These are phyloP conservation scores for Crypturellus tataupa DNA, from an alignment of 2,797 vertebrate genomes.

Conservation along the genomic window DNA sequence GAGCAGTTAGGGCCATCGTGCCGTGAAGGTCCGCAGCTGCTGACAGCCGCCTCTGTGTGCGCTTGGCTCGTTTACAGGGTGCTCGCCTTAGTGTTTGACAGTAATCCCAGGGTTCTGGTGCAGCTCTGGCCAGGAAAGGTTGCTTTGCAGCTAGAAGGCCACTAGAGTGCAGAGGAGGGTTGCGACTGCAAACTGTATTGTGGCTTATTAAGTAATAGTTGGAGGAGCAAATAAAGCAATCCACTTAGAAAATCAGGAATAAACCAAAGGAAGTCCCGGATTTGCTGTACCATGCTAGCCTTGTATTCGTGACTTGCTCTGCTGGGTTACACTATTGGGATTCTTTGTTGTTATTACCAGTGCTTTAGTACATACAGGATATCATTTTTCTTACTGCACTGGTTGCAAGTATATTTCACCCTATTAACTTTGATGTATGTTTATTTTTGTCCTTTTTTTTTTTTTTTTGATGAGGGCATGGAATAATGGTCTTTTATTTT, in stretches of 20 bases:
- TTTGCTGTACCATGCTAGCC: background rate
- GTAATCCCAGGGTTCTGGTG: background rate
- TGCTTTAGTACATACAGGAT: background rate
- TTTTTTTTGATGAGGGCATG: background rate
- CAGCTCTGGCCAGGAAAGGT: background rate
- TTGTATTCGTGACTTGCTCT: background rate
- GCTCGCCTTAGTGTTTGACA: background rate
- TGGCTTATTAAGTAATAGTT: background rate
- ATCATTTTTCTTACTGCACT: background rate
- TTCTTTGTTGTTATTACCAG: background rate
- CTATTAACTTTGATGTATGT: background rate
- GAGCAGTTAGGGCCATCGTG: background rate
- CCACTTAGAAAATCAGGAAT: background rate
- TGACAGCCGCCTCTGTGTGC: background rate
- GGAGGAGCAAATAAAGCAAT: background rate
- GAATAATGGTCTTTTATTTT: background rate
- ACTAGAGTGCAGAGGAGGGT: slow-evolving; percentile 58
- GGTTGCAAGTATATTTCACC: background rate
- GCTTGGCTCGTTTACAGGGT: background rate
- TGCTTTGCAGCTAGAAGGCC: slow-evolving; percentile 22
- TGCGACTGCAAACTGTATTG: background rate
- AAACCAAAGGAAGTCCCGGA: background rate
- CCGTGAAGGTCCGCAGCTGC: background rate
- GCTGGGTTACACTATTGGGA: background rate
- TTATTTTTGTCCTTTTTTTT: background rate